Evolutionary conservation across 1,140 invertebrate species (phyloP), one percentile per base, ranked within the genome.

Genomic region (Sitophilus oryzae): DNA sequence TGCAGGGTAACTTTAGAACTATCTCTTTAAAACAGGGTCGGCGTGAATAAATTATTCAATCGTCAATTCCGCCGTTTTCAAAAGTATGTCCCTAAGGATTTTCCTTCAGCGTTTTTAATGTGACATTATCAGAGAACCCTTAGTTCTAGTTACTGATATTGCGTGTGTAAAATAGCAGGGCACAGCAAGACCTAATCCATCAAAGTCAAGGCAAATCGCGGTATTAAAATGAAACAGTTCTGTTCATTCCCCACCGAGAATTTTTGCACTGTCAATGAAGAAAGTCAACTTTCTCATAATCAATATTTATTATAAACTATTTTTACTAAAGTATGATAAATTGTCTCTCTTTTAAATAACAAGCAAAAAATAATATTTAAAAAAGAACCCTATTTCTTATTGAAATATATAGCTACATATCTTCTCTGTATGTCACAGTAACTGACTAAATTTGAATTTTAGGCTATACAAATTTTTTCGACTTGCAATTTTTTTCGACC

Each of bases 151-250:
- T 48, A 49, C 53, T 59, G 58, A 56, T 61, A 60, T 63, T 63
- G 59, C 59, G 61, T 63, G 61, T 55, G 52, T 52, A 60, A 63
- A 60, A 54, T 58, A 58, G 46, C 41, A 44, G 50, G 53, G 52
- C 62, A 54, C 59, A 63, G 54, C 56, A 56, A 61, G 60, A 52
- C 49, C 56, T 63, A 65, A 65, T 63, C 62, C 64, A 65, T 63
- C 64, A 65, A 59, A 61, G 59, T 65, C 64, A 63, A 57, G 46
- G 56, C 57, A 65, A 65, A 65, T 58, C 63, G 58, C 54, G 53
- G 56, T 51, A 63, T 63, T 63, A 61, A 65, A 65, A 65, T 65
- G 47, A 61, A 65, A 65, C 58, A 63, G 57, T 65, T 60, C 58
- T 45, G 58, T 53, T 59, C 56, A 60, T 61, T 65, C 58, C 60